Percentiles rank a stretch among this genome's conserved stretches.
Evolutionary conservation across 2,797 vertebrate genomes (phyloP).

Genomic region (Amniataba percoides): DNA sequence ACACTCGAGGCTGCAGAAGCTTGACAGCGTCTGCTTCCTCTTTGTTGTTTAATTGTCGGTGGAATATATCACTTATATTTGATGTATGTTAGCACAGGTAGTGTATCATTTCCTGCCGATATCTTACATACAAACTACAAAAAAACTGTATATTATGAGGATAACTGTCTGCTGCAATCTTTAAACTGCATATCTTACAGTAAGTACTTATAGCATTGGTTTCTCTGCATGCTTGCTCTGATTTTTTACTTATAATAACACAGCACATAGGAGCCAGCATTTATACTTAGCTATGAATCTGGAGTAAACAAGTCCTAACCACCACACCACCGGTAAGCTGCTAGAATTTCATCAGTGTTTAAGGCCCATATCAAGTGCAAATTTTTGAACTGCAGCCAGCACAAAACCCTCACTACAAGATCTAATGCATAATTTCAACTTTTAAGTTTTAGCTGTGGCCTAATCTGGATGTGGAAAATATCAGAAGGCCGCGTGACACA

Average conservation of each 20-base stretch:
- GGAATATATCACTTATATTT: background rate
- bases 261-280: conserved; percentile 36
- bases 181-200: background rate
- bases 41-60: background rate
- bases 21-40: background rate
- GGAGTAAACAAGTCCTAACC: conserved; percentile 55
- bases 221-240: background rate
- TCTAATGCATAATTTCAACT: background rate
- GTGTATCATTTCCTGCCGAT: background rate
- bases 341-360: conserved; percentile 53
- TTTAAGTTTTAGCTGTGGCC: background rate
- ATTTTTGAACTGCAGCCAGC: conserved; percentile 40
- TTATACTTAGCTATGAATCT: conserved; percentile 56
- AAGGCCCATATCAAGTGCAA: conserved; percentile 52
- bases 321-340: conserved; percentile 46
- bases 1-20: background rate
- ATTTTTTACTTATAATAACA: conserved; percentile 18
- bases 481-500: background rate
- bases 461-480: background rate
- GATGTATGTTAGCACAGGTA: background rate
- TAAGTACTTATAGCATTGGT: background rate
- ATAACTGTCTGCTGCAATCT: background rate
- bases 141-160: background rate
- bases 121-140: background rate
- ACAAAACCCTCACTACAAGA: conserved; percentile 35